Base-by-base conservation (phyloP, 2,797 vertebrate genomes). In the Hyperoplus immaculatus region DNA sequence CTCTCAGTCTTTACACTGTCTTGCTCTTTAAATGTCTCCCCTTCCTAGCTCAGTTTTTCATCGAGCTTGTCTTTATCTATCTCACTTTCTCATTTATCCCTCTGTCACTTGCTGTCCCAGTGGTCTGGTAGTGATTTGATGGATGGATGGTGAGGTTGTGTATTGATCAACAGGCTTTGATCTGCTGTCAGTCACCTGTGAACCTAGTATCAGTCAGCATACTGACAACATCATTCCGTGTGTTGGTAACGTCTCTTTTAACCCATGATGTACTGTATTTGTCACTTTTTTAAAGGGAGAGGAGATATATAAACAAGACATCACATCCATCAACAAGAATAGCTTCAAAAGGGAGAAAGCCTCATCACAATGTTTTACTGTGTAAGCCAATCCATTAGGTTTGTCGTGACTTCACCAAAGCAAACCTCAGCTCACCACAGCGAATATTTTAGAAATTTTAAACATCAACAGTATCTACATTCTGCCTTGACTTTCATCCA, bases 121-220 rank as follows among this genome's bases (percentile, higher is more conserved):
- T 69, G 14, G 75, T 75, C 54, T 69, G 56, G 18, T 67, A 46
- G 51, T 38, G 45, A n/a, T 66, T 50, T 87, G 81, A 90, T 62
- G 15, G 74, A 84, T 88, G 53, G 72, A 43, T 56, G 47, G 29
- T 45, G 11, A 43, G 29, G n/a, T 57, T 1, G 14, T 38, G 46
- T 62, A 88, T 88, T 83, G 88, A 86, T 87, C 54, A 58, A 59
- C 5, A 13, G 72, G 63, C 77, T 89, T 86, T 90, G 74, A 84
- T 84, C 74, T 64, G 70, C 39, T 77, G 86, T 88, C 85, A 66
- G 54, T 88, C 78, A 82, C 54, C 55, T 51, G 62, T 57, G 8
- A 47, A 79, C 10, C 4, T 0, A n/a, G 57, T 45, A 55, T 29
- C 58, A 41, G 75, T 86, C 76, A 79, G 82, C 81, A 75, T 46